These are phyloP conservation scores for Colletes gigas DNA, from an alignment of 1,140 invertebrate genomes.

Conservation along the genomic window DNA sequence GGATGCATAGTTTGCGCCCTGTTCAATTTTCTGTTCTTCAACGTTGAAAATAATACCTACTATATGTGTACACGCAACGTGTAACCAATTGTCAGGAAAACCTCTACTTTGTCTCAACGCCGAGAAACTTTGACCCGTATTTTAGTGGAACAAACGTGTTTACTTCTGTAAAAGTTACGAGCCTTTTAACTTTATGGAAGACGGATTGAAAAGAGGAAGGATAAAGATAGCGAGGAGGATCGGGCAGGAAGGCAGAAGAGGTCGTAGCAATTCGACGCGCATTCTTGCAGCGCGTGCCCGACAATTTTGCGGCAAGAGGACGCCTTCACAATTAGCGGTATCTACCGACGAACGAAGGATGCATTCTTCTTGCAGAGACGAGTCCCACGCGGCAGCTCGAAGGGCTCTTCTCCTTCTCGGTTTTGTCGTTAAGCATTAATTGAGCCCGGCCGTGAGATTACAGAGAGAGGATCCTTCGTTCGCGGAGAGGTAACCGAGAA, in stretches of 20 bases:
- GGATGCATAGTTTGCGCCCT: no score
- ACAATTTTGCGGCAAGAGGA: slow-evolving; percentile 62
- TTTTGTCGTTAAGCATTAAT: slow-evolving; percentile 70
- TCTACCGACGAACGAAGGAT: slow-evolving; percentile 41
- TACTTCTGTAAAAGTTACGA: not conserved
- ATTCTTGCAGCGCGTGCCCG: slow-evolving; percentile 56
- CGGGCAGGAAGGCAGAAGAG: slow-evolving; percentile 40
- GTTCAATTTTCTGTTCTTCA: no score
- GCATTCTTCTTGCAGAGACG: slow-evolving; percentile 52
- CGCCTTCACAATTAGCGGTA: slow-evolving; percentile 68
- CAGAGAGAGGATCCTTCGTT: slow-evolving; percentile 47
- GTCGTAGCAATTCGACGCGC: slow-evolving; percentile 48
- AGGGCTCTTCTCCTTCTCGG: slow-evolving; percentile 28
- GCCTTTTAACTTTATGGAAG: not conserved
- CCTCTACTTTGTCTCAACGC: no score
- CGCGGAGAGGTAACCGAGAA: slow-evolving; percentile 58
- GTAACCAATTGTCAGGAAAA: no score
- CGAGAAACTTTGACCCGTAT: no score
- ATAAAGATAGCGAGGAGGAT: not conserved
- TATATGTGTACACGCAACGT: no score
- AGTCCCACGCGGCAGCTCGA: slow-evolving; percentile 54
- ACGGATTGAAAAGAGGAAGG: not conserved
- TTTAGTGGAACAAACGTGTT: not conserved
- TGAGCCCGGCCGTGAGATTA: slow-evolving; percentile 63
- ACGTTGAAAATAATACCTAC: no score